phyloP scores from a whole-genome alignment of 2,888 invertebrate species.

The Phasia obesa region DNA sequence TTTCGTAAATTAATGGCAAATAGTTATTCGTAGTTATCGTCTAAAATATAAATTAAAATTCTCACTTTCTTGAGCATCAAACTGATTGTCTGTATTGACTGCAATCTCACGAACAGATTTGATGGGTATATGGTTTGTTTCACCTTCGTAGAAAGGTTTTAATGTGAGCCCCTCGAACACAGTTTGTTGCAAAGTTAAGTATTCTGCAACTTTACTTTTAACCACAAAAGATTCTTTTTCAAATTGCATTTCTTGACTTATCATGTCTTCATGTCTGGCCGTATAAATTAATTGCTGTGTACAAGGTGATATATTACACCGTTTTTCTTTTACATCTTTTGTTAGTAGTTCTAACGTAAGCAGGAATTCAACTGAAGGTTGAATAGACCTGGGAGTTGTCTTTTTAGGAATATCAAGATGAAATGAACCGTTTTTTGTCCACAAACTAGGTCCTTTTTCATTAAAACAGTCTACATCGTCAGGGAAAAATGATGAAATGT shows the following conservation, averaged over 20 bases:
- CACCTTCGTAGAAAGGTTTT: neutral
- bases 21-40: neutral
- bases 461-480: constrained; percentile 73
- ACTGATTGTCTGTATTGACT: constrained; percentile 27
- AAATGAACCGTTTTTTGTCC: neutral
- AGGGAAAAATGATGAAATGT: constrained; percentile 75
- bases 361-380: constrained; percentile 72
- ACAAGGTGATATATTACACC: neutral
- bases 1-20: neutral
- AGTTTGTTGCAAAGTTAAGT: neutral
- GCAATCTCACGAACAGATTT: neutral
- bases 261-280: neutral
- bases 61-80: constrained; percentile 7
- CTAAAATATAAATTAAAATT: neutral
- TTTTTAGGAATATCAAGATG: neutral
- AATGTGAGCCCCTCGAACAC: neutral
- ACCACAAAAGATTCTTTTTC: neutral
- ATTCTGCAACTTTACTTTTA: neutral
- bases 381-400: neutral
- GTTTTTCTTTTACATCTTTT: neutral
- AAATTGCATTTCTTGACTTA: neutral
- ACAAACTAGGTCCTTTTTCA: neutral
- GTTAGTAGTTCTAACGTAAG: constrained; percentile 74
- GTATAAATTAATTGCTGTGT: neutral
- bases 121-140: neutral